Percentiles rank a stretch among this genome's conserved stretches.
Evolutionary conservation across 2,888 invertebrate genomes (phyloP).

Genomic region (Zygogramma bicolorata): DNA sequence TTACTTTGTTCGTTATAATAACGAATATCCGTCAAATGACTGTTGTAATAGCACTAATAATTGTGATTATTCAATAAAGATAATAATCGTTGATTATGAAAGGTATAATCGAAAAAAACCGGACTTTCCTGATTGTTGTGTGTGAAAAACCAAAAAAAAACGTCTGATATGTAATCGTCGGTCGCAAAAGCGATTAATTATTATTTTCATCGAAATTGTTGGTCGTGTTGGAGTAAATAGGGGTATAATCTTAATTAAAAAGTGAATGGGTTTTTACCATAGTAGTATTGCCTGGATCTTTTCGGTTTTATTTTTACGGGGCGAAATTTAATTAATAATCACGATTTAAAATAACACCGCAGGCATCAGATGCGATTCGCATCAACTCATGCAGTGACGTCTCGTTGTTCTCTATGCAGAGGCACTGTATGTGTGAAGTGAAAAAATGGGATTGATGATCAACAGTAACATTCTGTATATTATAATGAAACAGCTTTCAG

Average conservation of each 20-base stretch:
- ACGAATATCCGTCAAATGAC: constrained; percentile 2
- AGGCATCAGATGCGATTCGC: constrained; percentile 43
- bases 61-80: constrained; percentile 26
- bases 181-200: constrained; percentile 52
- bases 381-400: neutral
- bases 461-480: no score
- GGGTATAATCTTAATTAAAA: constrained; percentile 59
- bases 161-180: constrained; percentile 42
- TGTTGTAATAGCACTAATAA: constrained; percentile 18
- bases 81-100: constrained; percentile 19
- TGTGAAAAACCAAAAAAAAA: constrained; percentile 30
- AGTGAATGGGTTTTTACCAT: constrained; percentile 58
- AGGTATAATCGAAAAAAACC: constrained; percentile 13
- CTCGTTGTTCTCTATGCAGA: neutral
- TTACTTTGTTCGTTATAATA: constrained; percentile 6
- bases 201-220: constrained; percentile 35
- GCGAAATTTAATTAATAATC: constrained; percentile 56
- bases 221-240: constrained; percentile 53
- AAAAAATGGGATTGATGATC: no score
- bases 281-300: constrained; percentile 53
- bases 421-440: no score
- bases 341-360: constrained; percentile 51
- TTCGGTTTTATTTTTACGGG: constrained; percentile 54
- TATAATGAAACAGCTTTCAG: no score
- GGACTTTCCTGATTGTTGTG: constrained; percentile 13